A percentile compares a stretch with the other conserved stretches of the same genome.
Evolutionary conservation across 1,140 invertebrate species (phyloP).

Genomic region (Drosophila gunungcola): DNA sequence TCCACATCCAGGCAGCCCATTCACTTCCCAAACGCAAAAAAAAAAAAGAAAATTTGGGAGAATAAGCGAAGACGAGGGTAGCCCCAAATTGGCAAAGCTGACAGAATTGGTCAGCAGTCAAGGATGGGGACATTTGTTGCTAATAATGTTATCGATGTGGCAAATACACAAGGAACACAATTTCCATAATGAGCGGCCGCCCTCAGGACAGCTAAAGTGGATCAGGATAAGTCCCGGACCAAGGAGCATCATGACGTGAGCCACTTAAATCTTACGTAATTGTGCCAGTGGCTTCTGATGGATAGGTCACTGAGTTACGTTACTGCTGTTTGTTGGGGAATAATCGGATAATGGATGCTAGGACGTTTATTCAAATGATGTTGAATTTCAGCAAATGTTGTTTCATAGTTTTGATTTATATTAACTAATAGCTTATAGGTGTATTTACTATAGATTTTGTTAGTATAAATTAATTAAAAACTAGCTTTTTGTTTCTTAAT

Average conservation of each 20-base stretch:
- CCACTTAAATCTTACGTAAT: slow-evolving; percentile 16
- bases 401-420: background rate
- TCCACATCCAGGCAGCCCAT: slow-evolving; percentile 54
- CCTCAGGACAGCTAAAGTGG: slow-evolving; percentile 9
- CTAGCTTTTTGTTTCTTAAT: too few relatives aligned
- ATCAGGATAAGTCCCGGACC: slow-evolving; percentile 19
- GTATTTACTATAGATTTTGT: too few relatives aligned
- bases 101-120: slow-evolving; percentile 60
- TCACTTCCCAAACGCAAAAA: slow-evolving; percentile 25
- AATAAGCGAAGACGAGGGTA: slow-evolving; percentile 62
- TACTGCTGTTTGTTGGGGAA: background rate
- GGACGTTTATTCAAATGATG: too few relatives aligned
- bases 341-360: too few relatives aligned
- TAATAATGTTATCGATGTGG: slow-evolving; percentile 79
- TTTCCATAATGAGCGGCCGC: slow-evolving; percentile 48
- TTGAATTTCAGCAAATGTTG: too few relatives aligned
- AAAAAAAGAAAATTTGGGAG: slow-evolving; percentile 15
- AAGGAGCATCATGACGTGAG: slow-evolving; percentile 6
- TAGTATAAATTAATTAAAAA: too few relatives aligned
- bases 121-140: slow-evolving; percentile 62
- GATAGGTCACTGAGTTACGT: background rate
- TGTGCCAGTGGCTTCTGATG: background rate
- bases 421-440: too few relatives aligned
- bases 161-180: slow-evolving; percentile 51
- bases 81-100: slow-evolving; percentile 68